A percentile compares a stretch with the other conserved stretches of the same genome.
Conservation (phyloP, 1,140 invertebrate species). For the Polypedilum vanderplanki region DNA sequence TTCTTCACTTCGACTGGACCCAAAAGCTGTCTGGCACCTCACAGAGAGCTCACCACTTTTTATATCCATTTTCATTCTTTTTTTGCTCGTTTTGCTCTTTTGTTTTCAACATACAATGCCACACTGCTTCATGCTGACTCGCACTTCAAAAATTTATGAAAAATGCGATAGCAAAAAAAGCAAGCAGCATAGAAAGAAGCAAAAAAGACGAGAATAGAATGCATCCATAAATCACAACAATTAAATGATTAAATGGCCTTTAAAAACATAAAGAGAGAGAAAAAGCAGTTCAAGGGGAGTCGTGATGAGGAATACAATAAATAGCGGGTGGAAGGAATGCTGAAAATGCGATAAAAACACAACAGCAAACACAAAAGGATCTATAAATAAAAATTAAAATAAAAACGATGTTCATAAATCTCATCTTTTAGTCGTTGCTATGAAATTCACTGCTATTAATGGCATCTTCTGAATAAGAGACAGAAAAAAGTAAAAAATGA, state of each 20-base stretch:
- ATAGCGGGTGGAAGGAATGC: background rate
- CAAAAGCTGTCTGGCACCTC: background rate
- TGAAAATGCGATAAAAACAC: slow-evolving; percentile 24
- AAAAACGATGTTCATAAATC: slow-evolving; percentile 29
- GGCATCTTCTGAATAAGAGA: background rate
- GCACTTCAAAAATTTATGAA: background rate
- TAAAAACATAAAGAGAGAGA: background rate
- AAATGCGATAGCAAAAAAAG: background rate
- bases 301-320: background rate
- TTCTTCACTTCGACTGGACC: no score
- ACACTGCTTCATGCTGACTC: background rate
- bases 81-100: background rate
- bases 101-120: slow-evolving; percentile 4
- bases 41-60: background rate
- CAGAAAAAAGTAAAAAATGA: background rate
- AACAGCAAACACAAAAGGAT: slow-evolving; percentile 21
- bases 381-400: slow-evolving; percentile 27
- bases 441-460: background rate
- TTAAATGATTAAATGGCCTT: slow-evolving; percentile 28
- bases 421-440: background rate
- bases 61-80: background rate
- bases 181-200: background rate
- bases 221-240: slow-evolving; percentile 26
- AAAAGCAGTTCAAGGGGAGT: background rate
- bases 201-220: background rate